phyloP scores from a whole-genome alignment of 2,888 invertebrate genomes.

The Parelbella ahira region DNA sequence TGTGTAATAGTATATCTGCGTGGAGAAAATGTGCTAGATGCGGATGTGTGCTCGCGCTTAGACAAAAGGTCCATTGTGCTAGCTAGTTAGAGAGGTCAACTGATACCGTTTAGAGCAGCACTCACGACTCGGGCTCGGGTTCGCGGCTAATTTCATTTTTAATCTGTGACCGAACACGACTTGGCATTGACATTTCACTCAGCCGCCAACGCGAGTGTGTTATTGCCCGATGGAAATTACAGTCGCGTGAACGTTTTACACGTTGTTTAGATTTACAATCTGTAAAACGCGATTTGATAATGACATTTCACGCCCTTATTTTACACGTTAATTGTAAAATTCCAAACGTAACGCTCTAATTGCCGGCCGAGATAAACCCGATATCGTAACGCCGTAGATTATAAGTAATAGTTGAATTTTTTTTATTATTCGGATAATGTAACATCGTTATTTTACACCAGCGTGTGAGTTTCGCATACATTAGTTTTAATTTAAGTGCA shows the following conservation, averaged over 20 bases:
- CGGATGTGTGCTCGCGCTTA: constrained; percentile 4
- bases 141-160: constrained; percentile 19
- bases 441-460: constrained; percentile 5
- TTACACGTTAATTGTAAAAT: constrained; percentile 17
- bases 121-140: constrained; percentile 18
- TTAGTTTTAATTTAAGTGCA: not conserved
- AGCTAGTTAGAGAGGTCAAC: constrained; percentile 18
- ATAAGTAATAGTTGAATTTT: constrained; percentile 2
- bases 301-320: constrained; percentile 19
- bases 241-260: constrained; percentile 17
- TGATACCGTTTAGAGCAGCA: constrained; percentile 16
- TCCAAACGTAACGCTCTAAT: constrained; percentile 10
- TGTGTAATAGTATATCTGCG: no score
- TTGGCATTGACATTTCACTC: constrained; percentile 22
- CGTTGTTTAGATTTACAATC: constrained; percentile 20
- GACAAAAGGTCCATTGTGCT: constrained; percentile 16
- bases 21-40: not conserved
- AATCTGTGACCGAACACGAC: constrained; percentile 22
- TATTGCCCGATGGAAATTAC: constrained; percentile 13
- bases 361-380: constrained; percentile 8
- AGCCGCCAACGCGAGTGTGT: constrained; percentile 5
- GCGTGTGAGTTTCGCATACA: not conserved
- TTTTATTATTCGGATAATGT: not conserved
- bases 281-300: constrained; percentile 16
- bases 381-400: constrained; percentile 11